Conservation (phyloP, 1,140 invertebrate species). For the Diuraphis noxia region DNA sequence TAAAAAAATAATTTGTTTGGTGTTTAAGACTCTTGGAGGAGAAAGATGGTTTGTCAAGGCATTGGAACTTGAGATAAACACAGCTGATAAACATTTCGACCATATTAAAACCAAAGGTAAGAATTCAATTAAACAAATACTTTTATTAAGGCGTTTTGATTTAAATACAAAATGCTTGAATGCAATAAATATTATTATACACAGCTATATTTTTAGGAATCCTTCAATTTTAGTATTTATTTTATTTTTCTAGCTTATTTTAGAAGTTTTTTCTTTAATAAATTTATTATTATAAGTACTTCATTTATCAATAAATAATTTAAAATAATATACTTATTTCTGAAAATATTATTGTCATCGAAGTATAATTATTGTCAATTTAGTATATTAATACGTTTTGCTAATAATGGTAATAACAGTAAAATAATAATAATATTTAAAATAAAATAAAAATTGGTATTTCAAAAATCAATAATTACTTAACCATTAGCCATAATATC, state of each 20-base stretch:
- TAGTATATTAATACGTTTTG: too few species aligned
- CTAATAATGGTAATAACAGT: too few species aligned
- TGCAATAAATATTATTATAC: too few species aligned
- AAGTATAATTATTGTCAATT: too few species aligned
- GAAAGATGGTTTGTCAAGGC: conserved; percentile 82
- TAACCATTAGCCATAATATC: background rate
- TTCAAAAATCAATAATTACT: background rate
- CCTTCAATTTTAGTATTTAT: background rate
- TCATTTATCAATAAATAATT: background rate
- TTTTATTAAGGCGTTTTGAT: background rate
- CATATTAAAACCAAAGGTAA: conserved; percentile 64
- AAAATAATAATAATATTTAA: too few species aligned
- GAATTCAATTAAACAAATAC: conserved; percentile 54
- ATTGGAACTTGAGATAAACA: conserved; percentile 68
- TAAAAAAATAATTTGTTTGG: too few species aligned
- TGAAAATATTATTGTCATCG: too few species aligned
- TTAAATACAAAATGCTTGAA: too few species aligned
- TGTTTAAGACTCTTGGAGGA: conserved; percentile 74
- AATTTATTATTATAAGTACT: background rate
- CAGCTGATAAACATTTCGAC: conserved; percentile 63
- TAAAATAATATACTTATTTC: background rate
- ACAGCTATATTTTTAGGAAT: too few species aligned
- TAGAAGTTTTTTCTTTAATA: background rate
- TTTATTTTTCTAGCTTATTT: background rate
- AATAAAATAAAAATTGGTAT: background rate